These are phyloP conservation scores for Barbus barbus DNA, from an alignment of 2,113 vertebrate species.

Conservation along the genomic window DNA sequence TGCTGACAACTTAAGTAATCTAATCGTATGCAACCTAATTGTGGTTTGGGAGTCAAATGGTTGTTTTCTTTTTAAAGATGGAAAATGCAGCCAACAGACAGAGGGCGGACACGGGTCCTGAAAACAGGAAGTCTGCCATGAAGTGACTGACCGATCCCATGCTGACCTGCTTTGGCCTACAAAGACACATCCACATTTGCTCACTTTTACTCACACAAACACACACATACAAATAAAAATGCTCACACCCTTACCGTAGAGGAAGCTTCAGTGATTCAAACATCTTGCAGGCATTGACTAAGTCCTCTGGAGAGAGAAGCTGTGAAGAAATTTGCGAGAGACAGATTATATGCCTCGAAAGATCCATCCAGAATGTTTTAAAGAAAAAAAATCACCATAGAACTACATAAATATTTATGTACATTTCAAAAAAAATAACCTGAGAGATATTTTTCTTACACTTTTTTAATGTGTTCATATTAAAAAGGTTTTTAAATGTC, in stretches of 20 bases:
- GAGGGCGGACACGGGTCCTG: constrained; percentile 61
- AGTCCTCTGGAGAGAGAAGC: constrained; percentile 87
- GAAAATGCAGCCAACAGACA: constrained; percentile 62
- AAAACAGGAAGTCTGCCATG: constrained; percentile 79
- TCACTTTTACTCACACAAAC: constrained; percentile 30
- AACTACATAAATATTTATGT: not conserved
- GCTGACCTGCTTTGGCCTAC: constrained; percentile 40
- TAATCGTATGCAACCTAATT: not conserved
- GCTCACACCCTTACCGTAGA: constrained; percentile 78
- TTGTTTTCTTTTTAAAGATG: constrained; percentile 61
- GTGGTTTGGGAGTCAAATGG: not conserved
- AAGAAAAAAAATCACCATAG: not conserved
- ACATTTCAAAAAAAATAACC: not conserved
- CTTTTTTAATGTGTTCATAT: not conserved
- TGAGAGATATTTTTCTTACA: not conserved
- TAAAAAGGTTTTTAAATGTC: no score
- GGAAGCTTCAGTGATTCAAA: constrained; percentile 91
- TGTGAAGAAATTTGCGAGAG: constrained; percentile 36
- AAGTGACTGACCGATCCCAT: constrained; percentile 67
- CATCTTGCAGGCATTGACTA: constrained; percentile 95
- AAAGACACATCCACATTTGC: constrained; percentile 12
- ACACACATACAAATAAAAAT: constrained; percentile 23
- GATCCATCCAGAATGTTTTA: no score
- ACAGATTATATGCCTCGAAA: no score
- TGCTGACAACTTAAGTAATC: constrained; percentile 20